Conservation (phyloP, 1,140 invertebrate genomes). For the Aplysia californica region DNA sequence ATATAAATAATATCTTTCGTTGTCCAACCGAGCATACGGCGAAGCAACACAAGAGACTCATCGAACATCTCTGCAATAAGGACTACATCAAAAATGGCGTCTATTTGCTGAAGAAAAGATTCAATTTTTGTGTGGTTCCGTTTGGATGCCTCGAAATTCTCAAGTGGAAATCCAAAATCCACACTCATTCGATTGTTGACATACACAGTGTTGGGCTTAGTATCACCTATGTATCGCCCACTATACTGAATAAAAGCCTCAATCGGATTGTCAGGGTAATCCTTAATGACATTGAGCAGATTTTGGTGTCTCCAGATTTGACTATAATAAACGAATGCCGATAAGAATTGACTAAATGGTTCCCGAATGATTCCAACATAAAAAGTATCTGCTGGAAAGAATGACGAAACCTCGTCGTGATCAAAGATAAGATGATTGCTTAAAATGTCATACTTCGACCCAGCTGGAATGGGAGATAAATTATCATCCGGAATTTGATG, state of each 20-base stretch:
- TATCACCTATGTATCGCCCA: background rate
- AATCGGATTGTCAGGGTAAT: background rate
- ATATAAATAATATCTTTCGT: slow-evolving; percentile 42
- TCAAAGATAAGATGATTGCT: slow-evolving; percentile 41
- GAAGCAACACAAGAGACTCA: slow-evolving; percentile 70
- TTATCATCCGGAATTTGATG: background rate
- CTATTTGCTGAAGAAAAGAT: slow-evolving; percentile 30
- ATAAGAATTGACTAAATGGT: slow-evolving; percentile 34
- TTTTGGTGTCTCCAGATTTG: too few species aligned
- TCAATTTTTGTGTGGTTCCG: background rate
- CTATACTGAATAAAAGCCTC: background rate
- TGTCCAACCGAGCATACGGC: slow-evolving; percentile 68
- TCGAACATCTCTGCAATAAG: slow-evolving; percentile 71
- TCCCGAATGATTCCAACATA: slow-evolving; percentile 40
- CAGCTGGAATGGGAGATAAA: slow-evolving; percentile 7
- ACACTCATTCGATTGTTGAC: slow-evolving; percentile 12
- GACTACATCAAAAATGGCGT: slow-evolving; percentile 66
- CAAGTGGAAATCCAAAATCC: slow-evolving; percentile 38
- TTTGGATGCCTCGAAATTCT: background rate
- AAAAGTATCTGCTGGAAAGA: slow-evolving; percentile 29
- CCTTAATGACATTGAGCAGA: too few species aligned
- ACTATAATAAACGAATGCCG: slow-evolving; percentile 36
- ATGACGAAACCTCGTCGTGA: background rate
- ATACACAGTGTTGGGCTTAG: background rate
- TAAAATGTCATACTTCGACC: slow-evolving; percentile 36